Base-by-base conservation (phyloP, 2,888 invertebrate genomes). In the Pollenia amentaria region DNA sequence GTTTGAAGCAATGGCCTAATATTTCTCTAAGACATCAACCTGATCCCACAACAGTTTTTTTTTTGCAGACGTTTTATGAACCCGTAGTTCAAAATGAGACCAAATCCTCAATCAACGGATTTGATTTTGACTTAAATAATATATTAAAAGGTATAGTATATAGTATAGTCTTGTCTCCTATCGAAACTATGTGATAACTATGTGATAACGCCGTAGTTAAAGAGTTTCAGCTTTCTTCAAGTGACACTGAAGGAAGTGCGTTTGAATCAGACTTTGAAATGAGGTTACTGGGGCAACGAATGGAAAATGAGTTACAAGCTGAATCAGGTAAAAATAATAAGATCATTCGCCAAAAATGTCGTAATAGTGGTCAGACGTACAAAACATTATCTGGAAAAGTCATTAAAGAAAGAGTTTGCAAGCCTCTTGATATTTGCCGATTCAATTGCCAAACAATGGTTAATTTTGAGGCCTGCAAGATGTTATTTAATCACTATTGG, bases 231-330 rank as follows among this genome's bases (percentile, higher is more conserved):
- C 51, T 51, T 51, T 51, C 16, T 51, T 51, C 51, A 51, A 51
- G 29, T 14, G 55, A 72, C 70, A 72, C 70, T 72, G 70, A 55
- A 72, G 70, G 42, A 72, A 72, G 55, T 72, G 70, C 70, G 55
- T 72, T 72, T 72, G 70, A 72, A 72, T 40, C 70, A 72, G 73
- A 73, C 73, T 73, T 73, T 60, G 73, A 73, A 73, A 73, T 60
- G 73, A 73, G 73, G 44, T 73, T 73, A 73, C 46, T 73, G 21
- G 60, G 73, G 73, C 79, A 62, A 79, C 69, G 70, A 79, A 64
- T 80, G 64, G 80, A 80, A 80, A 80, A 80, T 72, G 64, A 80
- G 53, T 80, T 65, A 72, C 64, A 64, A 64, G 70, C 70, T 3
- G 72, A 60, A 60, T 72, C 72, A 53, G 62, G 72, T 64, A 64